phyloP scores from a whole-genome alignment of 1,140 invertebrate species.

The Magallana gigas region DNA sequence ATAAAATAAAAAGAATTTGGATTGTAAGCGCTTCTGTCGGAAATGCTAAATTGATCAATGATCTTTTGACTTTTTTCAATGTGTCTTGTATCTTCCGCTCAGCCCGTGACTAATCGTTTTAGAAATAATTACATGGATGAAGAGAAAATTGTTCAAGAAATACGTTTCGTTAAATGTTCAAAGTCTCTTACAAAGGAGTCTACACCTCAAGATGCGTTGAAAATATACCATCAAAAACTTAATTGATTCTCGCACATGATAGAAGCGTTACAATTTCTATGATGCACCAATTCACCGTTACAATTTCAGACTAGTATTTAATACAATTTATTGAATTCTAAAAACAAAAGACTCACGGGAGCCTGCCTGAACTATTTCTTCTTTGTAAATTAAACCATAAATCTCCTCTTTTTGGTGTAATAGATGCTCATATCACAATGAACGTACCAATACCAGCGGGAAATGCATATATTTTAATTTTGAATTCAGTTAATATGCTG shows the following conservation, averaged over 20 bases:
- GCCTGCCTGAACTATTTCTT: background rate
- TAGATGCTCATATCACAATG: background rate
- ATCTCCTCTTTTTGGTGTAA: background rate
- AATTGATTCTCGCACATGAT: too few relatives aligned
- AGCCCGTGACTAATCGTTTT: background rate
- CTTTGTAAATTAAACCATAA: background rate
- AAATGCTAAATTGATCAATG: background rate
- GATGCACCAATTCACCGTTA: too few relatives aligned
- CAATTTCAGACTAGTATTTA: too few relatives aligned
- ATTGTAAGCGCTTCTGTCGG: background rate
- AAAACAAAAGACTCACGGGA: background rate
- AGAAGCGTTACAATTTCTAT: too few relatives aligned
- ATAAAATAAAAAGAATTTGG: background rate
- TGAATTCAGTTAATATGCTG: conserved; percentile 28
- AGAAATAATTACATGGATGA: background rate
- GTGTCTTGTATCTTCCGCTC: background rate
- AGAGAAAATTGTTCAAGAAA: background rate
- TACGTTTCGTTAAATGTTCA: too few relatives aligned
- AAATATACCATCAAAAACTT: too few relatives aligned
- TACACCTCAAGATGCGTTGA: too few relatives aligned
- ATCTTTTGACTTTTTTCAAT: conserved; percentile 5
- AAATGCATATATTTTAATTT: conserved; percentile 17
- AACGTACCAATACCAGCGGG: background rate
- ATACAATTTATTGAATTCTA: background rate
- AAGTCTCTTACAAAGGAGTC: too few relatives aligned